phyloP scores from a whole-genome alignment of 2,888 invertebrate species.

The Allacma fusca region DNA sequence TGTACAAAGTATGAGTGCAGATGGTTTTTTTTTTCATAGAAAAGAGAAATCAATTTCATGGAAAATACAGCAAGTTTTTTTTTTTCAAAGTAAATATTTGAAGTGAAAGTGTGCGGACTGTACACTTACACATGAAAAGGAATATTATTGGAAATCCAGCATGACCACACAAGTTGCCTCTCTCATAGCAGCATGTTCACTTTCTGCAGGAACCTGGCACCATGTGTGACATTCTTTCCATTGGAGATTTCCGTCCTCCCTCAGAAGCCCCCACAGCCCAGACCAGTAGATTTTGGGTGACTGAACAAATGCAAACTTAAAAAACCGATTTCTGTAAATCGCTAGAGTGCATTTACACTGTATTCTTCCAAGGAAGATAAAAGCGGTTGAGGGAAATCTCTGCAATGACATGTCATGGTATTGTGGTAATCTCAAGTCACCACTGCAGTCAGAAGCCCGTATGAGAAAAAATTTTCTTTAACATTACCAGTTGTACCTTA shows the following conservation, averaged over 20 bases:
- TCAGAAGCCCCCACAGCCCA: background rate
- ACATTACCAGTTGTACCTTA: background rate
- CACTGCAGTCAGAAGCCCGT: background rate
- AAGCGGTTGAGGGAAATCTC: background rate
- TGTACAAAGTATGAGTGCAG: background rate
- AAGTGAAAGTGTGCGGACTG: background rate
- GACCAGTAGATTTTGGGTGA: background rate
- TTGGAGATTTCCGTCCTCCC: constrained; percentile 10
- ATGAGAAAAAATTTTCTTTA: background rate
- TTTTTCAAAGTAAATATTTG: constrained; percentile 9
- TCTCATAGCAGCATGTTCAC: too few species aligned
- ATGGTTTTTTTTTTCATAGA: background rate
- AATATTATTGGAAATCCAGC: constrained; percentile 8
- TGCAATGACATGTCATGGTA: background rate
- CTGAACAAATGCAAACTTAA: constrained; percentile 6
- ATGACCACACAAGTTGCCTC: background rate
- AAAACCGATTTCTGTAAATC: constrained; percentile 12
- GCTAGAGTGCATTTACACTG: background rate
- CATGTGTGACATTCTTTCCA: background rate
- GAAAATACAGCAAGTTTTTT: background rate
- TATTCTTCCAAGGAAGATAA: constrained; percentile 2
- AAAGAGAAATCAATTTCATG: background rate
- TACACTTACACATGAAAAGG: background rate
- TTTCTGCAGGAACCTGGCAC: background rate
- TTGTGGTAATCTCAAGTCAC: constrained; percentile 3